Evolutionary conservation across 2,888 invertebrate species (phyloP).

Genomic region (Lithophane semibrunnea): DNA sequence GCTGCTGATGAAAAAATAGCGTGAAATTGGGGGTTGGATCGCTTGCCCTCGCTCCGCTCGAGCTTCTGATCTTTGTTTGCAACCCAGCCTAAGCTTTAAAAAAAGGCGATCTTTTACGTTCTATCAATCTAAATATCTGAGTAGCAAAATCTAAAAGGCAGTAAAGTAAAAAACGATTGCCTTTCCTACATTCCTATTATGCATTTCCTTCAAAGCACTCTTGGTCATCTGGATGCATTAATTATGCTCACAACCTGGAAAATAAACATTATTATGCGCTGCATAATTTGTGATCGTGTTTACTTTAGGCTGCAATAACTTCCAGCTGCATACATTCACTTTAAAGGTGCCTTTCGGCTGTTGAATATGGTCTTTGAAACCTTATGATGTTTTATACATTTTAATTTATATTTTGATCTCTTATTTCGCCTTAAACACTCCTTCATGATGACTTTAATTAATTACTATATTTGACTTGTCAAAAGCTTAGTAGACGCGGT

Average conservation of each 20-base stretch:
- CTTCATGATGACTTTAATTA: background rate
- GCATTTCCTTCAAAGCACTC: slow-evolving; percentile 22
- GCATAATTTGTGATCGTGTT: slow-evolving; percentile 42
- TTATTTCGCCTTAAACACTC: no score
- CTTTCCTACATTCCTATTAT: background rate
- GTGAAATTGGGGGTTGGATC: no score
- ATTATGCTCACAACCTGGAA: slow-evolving; percentile 4
- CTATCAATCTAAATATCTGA: background rate
- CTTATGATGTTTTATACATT: background rate
- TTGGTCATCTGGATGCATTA: slow-evolving; percentile 4
- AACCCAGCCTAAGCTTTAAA: background rate
- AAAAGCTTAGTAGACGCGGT: no score
- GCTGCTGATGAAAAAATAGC: background rate
- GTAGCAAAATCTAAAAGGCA: background rate
- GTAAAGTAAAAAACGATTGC: background rate
- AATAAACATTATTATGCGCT: slow-evolving; percentile 37
- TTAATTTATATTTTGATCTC: background rate
- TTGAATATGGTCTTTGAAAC: background rate
- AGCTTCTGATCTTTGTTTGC: no score
- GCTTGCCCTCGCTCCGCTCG: no score
- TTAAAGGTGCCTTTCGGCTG: background rate
- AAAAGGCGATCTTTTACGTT: background rate
- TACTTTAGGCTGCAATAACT: slow-evolving; percentile 34
- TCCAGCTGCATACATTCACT: slow-evolving; percentile 4
- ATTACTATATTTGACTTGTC: background rate